Conservation (phyloP, 2,888 invertebrate genomes). For the Poecilus cupreus region DNA sequence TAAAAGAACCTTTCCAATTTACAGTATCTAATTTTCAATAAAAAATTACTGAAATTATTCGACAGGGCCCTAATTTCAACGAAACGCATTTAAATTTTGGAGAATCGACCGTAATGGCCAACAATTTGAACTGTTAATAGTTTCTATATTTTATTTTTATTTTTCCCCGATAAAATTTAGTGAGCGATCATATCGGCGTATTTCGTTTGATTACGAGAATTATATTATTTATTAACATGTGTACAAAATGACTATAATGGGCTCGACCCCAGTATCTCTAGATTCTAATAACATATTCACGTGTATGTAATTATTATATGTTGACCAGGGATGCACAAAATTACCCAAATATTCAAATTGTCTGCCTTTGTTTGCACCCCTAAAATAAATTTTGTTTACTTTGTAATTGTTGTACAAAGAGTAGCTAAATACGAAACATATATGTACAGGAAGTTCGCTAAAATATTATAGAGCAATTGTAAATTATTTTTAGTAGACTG, state of each 20-base stretch:
- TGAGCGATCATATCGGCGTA: constrained; percentile 37
- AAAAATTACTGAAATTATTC: constrained; percentile 52
- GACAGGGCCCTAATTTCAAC: background rate
- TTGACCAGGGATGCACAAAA: constrained; percentile 15
- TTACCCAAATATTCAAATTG: background rate
- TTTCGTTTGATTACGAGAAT: constrained; percentile 48
- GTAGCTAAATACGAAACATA: no score
- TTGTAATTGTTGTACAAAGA: no score
- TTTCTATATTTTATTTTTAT: constrained; percentile 37
- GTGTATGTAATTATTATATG: constrained; percentile 49
- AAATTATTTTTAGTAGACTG: no score
- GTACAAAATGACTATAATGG: constrained; percentile 54
- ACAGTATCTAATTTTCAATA: constrained; percentile 53
- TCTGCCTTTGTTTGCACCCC: no score
- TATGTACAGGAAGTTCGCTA: no score
- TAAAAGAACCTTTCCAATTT: background rate
- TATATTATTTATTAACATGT: constrained; percentile 53
- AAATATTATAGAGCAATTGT: no score
- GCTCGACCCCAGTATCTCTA: constrained; percentile 38
- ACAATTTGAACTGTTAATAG: constrained; percentile 42
- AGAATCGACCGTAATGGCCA: constrained; percentile 28
- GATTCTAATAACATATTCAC: constrained; percentile 53
- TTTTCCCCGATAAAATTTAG: constrained; percentile 13
- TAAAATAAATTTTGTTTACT: no score
- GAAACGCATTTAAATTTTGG: constrained; percentile 40